Base-by-base conservation (phyloP, 2,113 vertebrate species). In the Odontophorus gujanensis region DNA sequence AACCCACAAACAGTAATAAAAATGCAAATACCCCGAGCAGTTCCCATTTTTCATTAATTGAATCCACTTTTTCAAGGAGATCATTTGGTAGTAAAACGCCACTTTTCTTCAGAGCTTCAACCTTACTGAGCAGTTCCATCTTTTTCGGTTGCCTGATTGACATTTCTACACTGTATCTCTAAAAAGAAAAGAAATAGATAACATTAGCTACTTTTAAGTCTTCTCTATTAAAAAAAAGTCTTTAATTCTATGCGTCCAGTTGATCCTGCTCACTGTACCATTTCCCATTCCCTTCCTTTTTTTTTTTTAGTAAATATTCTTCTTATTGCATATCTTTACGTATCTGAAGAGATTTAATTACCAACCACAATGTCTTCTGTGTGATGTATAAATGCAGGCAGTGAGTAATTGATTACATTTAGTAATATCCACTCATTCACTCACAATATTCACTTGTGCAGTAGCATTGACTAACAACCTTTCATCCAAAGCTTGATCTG, bases 161-260 rank as follows among this genome's bases (percentile, higher is more conserved):
- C 98, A 99, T 98, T 98, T 99, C 99, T 63, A 98, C 97, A 81
- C 95, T 98, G 96, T 98, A 99, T 82, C 99, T 98, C 99, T 99
- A 97, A 94, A 97, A 97, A 13, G 45, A 89, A 93, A 97, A 97
- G 55, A 92, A 83, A 76, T 24, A 79, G 22, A 58, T 36, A 79
- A 67, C 43, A 76, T 97, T 94, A 98, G 85, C 36, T 53, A 47
- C 78, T 50, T 20, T 74, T 85, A 81, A 50, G 3, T 73, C 55
- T 85, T 85, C 58, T 87, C 17, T 40, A 11, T 40, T 72, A 78
- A 57, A 30, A 83, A 91, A 53, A 95, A 88, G 42, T 67, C 50
- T 55, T 82, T 89, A 87, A 40, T 89, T 85, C 34, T 47, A 20
- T 22, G 36, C 58, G 38, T n/a, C 34, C 13, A 1, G 48, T 82